Evolutionary conservation across 2,113 vertebrate species (phyloP), one percentile per base, ranked within the genome.

Genomic region (Embiotoca jacksoni): DNA sequence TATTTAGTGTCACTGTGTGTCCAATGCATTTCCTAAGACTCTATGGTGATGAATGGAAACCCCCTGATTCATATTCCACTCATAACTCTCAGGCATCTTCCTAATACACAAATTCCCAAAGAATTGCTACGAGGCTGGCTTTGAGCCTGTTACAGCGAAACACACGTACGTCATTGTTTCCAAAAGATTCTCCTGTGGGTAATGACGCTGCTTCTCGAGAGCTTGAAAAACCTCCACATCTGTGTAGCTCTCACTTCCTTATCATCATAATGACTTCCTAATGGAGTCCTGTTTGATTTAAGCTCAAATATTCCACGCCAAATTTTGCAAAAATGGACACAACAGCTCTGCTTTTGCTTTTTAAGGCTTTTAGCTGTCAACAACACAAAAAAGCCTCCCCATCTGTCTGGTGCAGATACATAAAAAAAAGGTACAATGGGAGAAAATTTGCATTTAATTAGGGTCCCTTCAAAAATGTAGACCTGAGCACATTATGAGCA

Each of bases 251-350:
- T 59, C 83, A 72, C 64, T 53, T 75, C 16, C 71, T 80, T 67
- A 81, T 87, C 69, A 32, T 31, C 53, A 30, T 83, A 87, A 83
- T 85, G 72, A 72, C 79, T 80, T 80, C 50, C 59, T 80, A 89
- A 87, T 84, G 82, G 82, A 83, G 77, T 54, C 30, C 0, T 46
- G 62, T 71, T 80, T 85, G 82, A 88, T 81, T 85, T 78, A 87
- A 72, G 61, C 61, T 44, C 46, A 73, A 81, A 82, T 63, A 83
- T 77, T 66, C 61, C 72, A 63, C 0, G 2, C 15, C 53, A 36
- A 71, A 78, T 75, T 68, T 9, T 65, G 33, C 59, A 68, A 78
- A 81, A 71, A 56, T 37, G 64, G 80, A 78, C 64, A 87, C 61
- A 33, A 23, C 65, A n/a, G 66, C 49, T 72, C 9, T 32, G 36